Evolutionary conservation across 2,888 invertebrate species (phyloP).

Genomic region (Xestoiulus laeticollis): DNA sequence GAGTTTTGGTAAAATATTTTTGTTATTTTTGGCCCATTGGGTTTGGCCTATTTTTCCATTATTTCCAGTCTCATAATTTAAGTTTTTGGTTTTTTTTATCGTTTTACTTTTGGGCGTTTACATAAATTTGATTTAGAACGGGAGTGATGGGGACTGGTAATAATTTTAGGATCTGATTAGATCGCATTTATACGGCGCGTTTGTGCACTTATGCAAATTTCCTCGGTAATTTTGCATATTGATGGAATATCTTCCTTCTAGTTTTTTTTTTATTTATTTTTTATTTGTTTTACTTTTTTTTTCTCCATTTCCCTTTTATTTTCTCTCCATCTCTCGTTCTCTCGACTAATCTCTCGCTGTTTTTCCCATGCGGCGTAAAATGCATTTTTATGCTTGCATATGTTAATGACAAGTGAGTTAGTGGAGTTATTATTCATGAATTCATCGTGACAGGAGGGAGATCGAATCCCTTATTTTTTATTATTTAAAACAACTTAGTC

Average conservation of each 20-base stretch:
- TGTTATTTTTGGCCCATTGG: conserved; percentile 32
- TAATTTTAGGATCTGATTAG: conserved; percentile 13
- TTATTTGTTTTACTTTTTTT: conserved; percentile 37
- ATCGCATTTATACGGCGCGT: conserved; percentile 28
- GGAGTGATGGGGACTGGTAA: conserved; percentile 34
- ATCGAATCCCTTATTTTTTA: conserved; percentile 36
- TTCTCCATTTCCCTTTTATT: conserved; percentile 29
- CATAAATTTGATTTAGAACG: conserved; percentile 37
- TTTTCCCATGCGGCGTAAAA: conserved; percentile 36
- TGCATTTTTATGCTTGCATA: conserved; percentile 32
- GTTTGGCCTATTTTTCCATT: conserved; percentile 36
- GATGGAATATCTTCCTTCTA: conserved; percentile 17
- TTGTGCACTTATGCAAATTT: conserved; percentile 37
- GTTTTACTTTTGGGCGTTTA: conserved; percentile 37
- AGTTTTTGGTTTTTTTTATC: conserved; percentile 11
- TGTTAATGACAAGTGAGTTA: conserved; percentile 37
- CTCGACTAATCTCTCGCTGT: conserved; percentile 37
- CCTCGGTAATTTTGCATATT: conserved; percentile 25
- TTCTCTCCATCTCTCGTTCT: conserved; percentile 15
- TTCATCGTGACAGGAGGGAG: conserved; percentile 34
- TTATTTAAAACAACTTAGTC: neutral
- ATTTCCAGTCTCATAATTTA: conserved; percentile 37
- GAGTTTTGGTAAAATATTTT: conserved; percentile 36
- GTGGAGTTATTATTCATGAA: conserved; percentile 37
- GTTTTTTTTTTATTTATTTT: conserved; percentile 36